Percentiles rank a stretch among this genome's conserved stretches.
These are phyloP conservation scores for Nothobranchius kuhntae DNA, from an alignment of 2,113 vertebrate species.

Conservation along the genomic window DNA sequence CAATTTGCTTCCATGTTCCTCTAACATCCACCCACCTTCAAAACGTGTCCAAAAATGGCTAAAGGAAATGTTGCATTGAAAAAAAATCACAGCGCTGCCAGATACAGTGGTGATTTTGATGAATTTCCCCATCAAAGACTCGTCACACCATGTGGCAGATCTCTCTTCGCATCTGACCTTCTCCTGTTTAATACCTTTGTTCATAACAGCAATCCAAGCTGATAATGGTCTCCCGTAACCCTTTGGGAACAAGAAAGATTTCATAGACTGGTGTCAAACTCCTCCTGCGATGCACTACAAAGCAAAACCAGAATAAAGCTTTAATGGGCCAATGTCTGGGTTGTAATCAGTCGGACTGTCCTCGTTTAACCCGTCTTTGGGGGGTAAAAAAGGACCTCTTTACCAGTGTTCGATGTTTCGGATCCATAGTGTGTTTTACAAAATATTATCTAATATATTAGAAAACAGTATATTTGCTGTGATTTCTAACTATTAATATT, in stretches of 20 bases:
- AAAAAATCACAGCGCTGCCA: constrained; percentile 56
- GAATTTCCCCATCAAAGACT: constrained; percentile 75
- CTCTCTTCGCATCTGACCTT: constrained; percentile 76
- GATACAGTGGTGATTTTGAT: constrained; percentile 67
- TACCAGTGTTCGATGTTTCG: background rate
- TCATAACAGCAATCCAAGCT: constrained; percentile 60
- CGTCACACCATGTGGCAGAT: constrained; percentile 63
- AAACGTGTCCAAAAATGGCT: constrained; percentile 44
- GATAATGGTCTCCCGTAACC: constrained; percentile 45
- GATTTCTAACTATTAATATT: too few relatives aligned
- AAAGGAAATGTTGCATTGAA: constrained; percentile 49
- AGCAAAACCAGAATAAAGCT: constrained; percentile 1
- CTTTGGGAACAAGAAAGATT: constrained; percentile 29
- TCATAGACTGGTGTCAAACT: constrained; percentile 27
- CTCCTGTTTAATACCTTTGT: constrained; percentile 73
- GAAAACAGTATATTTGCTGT: too few relatives aligned
- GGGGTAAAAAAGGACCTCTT: background rate
- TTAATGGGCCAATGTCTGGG: background rate
- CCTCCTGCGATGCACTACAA: constrained; percentile 6
- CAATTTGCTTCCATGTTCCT: constrained; percentile 40
- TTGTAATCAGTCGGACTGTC: background rate
- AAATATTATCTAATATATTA: too few relatives aligned
- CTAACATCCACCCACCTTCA: constrained; percentile 33
- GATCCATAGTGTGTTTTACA: too few relatives aligned
- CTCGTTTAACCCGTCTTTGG: background rate